Conservation (phyloP, 2,797 vertebrate species). For the Eidolon dupreanum region DNA sequence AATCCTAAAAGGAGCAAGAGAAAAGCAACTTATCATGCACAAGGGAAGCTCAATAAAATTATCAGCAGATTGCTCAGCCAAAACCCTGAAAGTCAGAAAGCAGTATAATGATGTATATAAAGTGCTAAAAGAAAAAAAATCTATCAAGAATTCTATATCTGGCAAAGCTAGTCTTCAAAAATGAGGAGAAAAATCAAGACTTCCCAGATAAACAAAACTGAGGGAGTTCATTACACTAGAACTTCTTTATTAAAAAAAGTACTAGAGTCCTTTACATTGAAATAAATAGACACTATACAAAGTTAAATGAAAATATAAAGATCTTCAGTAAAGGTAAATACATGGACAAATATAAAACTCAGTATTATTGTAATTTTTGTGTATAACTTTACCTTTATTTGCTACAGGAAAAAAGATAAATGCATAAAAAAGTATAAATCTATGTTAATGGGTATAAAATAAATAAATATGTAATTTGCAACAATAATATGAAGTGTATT, state of each 20-base stretch:
- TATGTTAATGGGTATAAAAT: neutral
- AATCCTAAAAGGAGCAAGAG: neutral
- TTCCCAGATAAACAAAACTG: neutral
- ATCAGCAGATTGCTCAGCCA: neutral
- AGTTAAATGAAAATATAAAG: neutral
- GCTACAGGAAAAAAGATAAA: neutral
- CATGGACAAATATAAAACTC: neutral
- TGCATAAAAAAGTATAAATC: neutral
- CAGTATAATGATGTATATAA: neutral
- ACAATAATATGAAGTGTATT: neutral
- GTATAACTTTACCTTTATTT: neutral
- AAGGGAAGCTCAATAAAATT: neutral
- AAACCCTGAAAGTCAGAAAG: neutral
- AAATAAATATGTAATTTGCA: neutral
- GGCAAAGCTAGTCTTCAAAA: neutral
- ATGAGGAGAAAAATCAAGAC: neutral
- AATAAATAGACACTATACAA: neutral
- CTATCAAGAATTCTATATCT: neutral
- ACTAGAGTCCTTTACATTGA: neutral
- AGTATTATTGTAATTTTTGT: neutral
- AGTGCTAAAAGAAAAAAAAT: neutral
- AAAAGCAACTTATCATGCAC: neutral
- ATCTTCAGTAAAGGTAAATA: neutral
- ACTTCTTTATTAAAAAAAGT: neutral
- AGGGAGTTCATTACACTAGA: neutral